Conservation (phyloP, 2,797 vertebrate genomes). For the Molossus alvarezi region DNA sequence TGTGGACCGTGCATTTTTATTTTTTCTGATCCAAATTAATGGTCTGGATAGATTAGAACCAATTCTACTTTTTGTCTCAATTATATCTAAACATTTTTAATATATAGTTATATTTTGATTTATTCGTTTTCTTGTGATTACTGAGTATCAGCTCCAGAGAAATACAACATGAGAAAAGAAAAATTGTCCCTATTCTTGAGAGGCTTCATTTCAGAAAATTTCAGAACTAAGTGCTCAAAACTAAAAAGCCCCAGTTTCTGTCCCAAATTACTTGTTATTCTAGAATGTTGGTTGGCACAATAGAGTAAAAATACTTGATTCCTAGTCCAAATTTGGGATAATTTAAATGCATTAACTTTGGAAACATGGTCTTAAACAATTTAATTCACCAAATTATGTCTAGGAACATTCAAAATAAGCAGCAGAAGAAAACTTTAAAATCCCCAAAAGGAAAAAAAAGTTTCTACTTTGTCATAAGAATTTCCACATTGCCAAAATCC, state of each 20-base stretch:
- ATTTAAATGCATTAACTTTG: constrained; percentile 62
- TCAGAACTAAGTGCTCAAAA: constrained; percentile 34
- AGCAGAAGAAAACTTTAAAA: constrained; percentile 67
- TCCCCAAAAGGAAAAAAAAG: not conserved
- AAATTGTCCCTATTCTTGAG: not conserved
- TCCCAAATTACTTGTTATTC: constrained; percentile 11
- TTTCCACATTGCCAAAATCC: constrained; percentile 47
- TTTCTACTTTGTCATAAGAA: constrained; percentile 61
- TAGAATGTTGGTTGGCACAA: constrained; percentile 28
- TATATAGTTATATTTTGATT: not conserved
- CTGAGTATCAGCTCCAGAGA: constrained; percentile 16
- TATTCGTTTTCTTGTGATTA: constrained; percentile 32
- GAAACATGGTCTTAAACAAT: constrained; percentile 53
- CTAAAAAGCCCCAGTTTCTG: not conserved
- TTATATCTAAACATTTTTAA: not conserved
- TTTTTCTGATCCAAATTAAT: constrained; percentile 50
- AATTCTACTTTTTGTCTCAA: not conserved
- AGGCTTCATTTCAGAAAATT: constrained; percentile 56
- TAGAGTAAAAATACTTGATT: constrained; percentile 47
- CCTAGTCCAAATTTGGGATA: constrained; percentile 36
- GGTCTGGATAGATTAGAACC: not conserved
- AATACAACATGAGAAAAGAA: constrained; percentile 43
- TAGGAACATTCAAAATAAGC: constrained; percentile 55
- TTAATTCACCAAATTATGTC: constrained; percentile 67
- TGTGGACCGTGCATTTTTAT: constrained; percentile 24